phyloP scores from a whole-genome alignment of 2,113 vertebrate species.

The Grallaria varia region DNA sequence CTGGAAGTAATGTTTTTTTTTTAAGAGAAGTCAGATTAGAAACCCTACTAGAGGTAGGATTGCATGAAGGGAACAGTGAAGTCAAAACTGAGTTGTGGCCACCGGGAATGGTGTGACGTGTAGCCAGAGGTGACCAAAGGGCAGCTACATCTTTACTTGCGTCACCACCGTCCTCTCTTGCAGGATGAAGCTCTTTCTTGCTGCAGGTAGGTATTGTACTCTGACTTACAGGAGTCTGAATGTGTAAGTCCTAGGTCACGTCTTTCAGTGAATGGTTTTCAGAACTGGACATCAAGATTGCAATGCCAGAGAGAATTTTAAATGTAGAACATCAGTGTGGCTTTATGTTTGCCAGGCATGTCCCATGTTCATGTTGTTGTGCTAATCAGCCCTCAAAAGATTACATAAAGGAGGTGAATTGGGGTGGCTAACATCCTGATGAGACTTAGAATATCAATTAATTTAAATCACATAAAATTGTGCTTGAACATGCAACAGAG shows the following conservation, averaged over 20 bases:
- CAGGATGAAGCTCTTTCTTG: not conserved
- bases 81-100: not conserved
- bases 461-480: not conserved
- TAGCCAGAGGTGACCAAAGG: not conserved
- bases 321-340: not conserved
- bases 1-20: not conserved
- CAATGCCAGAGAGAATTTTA: not conserved
- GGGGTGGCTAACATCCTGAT: not conserved
- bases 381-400: not conserved
- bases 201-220: not conserved
- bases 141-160: not conserved
- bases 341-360: not conserved
- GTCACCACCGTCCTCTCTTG: not conserved
- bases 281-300: not conserved
- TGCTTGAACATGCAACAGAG: not conserved
- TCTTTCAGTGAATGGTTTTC: not conserved
- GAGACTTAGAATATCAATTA: not conserved
- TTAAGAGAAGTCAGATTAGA: not conserved
- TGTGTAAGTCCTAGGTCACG: not conserved
- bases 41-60: not conserved
- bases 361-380: rapidly evolving
- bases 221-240: not conserved
- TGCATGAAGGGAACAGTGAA: not conserved
- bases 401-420: not conserved
- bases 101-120: not conserved